Base-by-base conservation (phyloP, 2,797 vertebrate genomes). In the Arrhamphus sclerolepis region DNA sequence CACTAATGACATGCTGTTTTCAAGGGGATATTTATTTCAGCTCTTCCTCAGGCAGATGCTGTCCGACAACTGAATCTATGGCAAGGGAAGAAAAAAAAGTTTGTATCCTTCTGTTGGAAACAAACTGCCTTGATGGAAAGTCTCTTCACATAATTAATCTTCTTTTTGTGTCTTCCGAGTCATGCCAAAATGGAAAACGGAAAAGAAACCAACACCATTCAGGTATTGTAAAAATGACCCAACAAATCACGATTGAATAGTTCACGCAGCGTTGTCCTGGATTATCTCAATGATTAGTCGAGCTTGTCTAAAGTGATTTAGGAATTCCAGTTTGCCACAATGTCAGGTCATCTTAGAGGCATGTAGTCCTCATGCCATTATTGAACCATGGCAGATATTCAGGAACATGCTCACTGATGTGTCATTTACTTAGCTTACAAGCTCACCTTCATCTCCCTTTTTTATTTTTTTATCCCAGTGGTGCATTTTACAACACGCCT, bases 1-100 rank as follows among this genome's bases (percentile, higher is more conserved):
- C 55, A 38, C 49, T 78, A 66, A 80, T 73, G 67, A 79, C 29
- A 38, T 19, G 60, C 50, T 63, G 56, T 66, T 65, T 72, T 70
- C 61, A 62, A 62, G 53, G 24, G 21, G 72, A 34, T 40, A 55
- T 21, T 47, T 58, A 63, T 60, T 70, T 70, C 55, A 52, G 62
- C 61, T 54, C 41, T 38, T 79, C 59, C 56, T 67, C 52, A 31
- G 68, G 66, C 79, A 65, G 61, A 64, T 62, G 72, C 63, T 56
- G 61, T 66, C 49, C 53, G 70, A 70, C 21, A 46, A 62, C 41
- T 57, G 47, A 59, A 78, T 61, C 52, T 42, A 59, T 6, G 5
- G n/a, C 54, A 38, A 4, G 41, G 53, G 50, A 56, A 76, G 73
- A 4, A 60, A 65, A 19, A 61, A 18, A 3, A 38, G 13, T 22